Evolutionary conservation across 1,140 invertebrate genomes (phyloP).

Genomic region (Drosophila miranda): DNA sequence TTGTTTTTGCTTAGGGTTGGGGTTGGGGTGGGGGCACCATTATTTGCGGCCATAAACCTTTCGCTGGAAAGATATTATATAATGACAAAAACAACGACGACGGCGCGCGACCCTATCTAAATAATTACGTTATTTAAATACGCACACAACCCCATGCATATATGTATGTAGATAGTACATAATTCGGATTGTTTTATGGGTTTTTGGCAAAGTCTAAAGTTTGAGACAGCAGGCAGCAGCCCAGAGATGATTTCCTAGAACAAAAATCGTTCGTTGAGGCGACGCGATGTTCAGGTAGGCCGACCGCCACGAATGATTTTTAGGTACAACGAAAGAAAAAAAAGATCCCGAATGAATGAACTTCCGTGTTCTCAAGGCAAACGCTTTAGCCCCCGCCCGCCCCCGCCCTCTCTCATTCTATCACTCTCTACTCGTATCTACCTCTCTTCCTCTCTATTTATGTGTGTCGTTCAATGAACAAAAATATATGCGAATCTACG

Average conservation of each 20-base stretch:
- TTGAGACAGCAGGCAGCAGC: background rate
- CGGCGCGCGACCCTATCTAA: constrained; percentile 54
- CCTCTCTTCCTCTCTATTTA: constrained; percentile 10
- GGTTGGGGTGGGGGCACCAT: constrained; percentile 24
- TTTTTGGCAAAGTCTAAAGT: constrained; percentile 10
- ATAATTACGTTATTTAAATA: constrained; percentile 49
- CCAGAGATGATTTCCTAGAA: constrained; percentile 15
- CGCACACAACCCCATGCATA: background rate
- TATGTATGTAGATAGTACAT: background rate
- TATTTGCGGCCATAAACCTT: constrained; percentile 68
- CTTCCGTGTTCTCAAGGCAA: constrained; percentile 48
- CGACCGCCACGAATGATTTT: constrained; percentile 20
- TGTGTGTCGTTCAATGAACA: constrained; percentile 7
- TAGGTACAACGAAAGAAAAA: constrained; percentile 23
- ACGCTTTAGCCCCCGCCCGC: constrained; percentile 26
- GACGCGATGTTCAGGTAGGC: constrained; percentile 46
- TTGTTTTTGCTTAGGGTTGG: background rate
- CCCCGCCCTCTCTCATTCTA: constrained; percentile 11
- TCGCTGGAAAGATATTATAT: constrained; percentile 48
- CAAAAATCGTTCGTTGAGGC: constrained; percentile 29
- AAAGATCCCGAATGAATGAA: constrained; percentile 31
- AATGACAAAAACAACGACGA: constrained; percentile 26
- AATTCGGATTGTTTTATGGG: no score
- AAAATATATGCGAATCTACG: constrained; percentile 34
- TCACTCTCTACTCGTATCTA: background rate